These are phyloP conservation scores for Formica selysi DNA, from an alignment of 1,140 invertebrate genomes.

Conservation along the genomic window DNA sequence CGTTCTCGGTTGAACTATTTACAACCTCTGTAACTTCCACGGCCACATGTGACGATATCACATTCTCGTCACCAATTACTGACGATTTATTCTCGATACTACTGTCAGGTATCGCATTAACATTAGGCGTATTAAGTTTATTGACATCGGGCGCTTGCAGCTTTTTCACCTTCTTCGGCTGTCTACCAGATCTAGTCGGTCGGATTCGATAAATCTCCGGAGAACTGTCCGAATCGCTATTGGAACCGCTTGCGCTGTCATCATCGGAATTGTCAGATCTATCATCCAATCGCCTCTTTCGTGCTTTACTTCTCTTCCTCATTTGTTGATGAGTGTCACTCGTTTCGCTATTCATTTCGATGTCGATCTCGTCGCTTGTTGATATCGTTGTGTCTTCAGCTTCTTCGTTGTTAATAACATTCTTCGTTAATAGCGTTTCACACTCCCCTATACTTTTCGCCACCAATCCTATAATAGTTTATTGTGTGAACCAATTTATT, in stretches of 20 bases:
- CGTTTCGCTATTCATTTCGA: constrained; percentile 10
- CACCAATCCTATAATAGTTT: constrained; percentile 60
- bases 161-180: constrained; percentile 79
- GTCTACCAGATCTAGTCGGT: constrained; percentile 82
- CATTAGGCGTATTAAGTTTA: constrained; percentile 64
- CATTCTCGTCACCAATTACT: constrained; percentile 31
- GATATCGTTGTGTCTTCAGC: constrained; percentile 48
- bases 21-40: constrained; percentile 17
- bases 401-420: constrained; percentile 42
- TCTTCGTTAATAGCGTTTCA: not conserved
- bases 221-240: constrained; percentile 75
- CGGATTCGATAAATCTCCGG: constrained; percentile 79
- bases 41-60: constrained; percentile 7
- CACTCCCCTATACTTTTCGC: constrained; percentile 66
- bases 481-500: not conserved
- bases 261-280: constrained; percentile 46
- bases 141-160: constrained; percentile 78
- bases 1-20: constrained; percentile 7
- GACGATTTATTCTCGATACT: not conserved
- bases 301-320: constrained; percentile 22
- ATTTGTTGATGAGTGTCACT: constrained; percentile 11
- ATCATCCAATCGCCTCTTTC: constrained; percentile 46
- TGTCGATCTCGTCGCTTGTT: constrained; percentile 2
- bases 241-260: constrained; percentile 23
- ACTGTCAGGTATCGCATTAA: not conserved